phyloP scores from a whole-genome alignment of 2,113 vertebrate genomes.

The Melanerpes aurifrons region DNA sequence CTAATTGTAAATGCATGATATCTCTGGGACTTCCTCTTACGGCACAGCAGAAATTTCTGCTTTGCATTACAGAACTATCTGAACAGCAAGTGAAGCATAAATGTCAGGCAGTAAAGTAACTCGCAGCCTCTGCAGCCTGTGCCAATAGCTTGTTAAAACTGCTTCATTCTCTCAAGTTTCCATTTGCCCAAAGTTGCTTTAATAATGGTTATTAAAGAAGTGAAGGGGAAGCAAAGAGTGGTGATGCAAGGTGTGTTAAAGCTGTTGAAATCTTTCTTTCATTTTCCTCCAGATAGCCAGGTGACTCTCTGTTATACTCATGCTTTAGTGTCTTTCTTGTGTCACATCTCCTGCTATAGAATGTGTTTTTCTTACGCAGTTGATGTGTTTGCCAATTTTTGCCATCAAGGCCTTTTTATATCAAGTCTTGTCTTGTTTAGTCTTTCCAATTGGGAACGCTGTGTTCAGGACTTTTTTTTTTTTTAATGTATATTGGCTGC shows the following conservation, averaged over 20 bases:
- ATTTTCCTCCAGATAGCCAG: neutral
- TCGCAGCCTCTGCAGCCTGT: neutral
- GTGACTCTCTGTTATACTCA: neutral
- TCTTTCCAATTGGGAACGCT: constrained; percentile 2
- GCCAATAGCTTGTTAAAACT: constrained; percentile 69
- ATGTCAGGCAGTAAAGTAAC: constrained; percentile 17
- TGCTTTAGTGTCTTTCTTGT: neutral
- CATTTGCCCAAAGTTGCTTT: constrained; percentile 56
- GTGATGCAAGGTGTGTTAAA: constrained; percentile 20
- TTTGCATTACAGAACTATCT: neutral
- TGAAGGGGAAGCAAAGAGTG: constrained; percentile 9
- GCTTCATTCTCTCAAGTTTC: constrained; percentile 61
- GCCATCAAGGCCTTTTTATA: neutral
- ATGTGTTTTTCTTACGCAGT: neutral
- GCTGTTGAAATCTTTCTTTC: constrained; percentile 33
- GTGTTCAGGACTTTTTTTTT: neutral
- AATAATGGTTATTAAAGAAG: constrained; percentile 56
- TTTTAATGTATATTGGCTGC: neutral
- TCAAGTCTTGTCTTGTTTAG: constrained; percentile 58
- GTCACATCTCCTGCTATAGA: neutral
- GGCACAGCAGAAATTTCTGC: neutral
- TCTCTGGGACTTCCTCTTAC: neutral
- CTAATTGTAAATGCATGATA: neutral
- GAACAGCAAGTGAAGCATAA: constrained; percentile 1
- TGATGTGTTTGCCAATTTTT: neutral